Evolutionary conservation across 1,140 invertebrate genomes (phyloP), one percentile per base, ranked within the genome.

Genomic region (Amyelois transitella): DNA sequence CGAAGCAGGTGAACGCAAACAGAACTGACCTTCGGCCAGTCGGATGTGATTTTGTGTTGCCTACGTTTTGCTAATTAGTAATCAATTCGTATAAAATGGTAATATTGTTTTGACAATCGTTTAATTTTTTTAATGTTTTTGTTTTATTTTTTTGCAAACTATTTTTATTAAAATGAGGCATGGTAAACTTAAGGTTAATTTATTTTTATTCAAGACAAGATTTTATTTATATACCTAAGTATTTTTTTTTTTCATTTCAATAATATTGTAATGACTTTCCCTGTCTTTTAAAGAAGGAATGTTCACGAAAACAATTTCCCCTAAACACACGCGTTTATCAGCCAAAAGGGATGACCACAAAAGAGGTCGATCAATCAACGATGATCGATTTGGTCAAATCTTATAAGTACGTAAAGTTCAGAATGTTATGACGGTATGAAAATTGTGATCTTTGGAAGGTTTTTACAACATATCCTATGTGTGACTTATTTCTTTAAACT

Each of bases 11-110:
- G 81, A 38, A 69, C 60, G 55, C 65, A 75, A 75, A 75, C 75
- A 78, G 69, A 68, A 77, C 74, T 86, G 81, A 86, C 82, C 82
- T 81, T 75, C 64, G 58, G 32, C n/a, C 22, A 19, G 28, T 51
- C 28, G n/a, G 18, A 32, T 47, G 8, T 24, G 24, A 47, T 20
- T 28, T 28, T 4, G 25, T 8, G 7, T 28, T 5, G 25, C 1
- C 7, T 28, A 5, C 7, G 12, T 28, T 28, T 10, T 6, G 25
- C 7, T 12, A 28, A 28, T 28, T 4, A 28, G 25, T 8, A 10
- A 28, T 10, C 7, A 12, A 28, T 8, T 8, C 7, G 25, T 28
- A 10, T 28, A 5, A 28, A 5, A 28, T 28, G 1, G 25, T 28
- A 6, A 28, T 28, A 28, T 28, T n/a, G n/a, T n/a, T n/a, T n/a